Percentiles rank a stretch among this genome's conserved stretches.
These are phyloP conservation scores for Panonychus citri DNA, from an alignment of 1,140 invertebrate genomes.

Conservation along the genomic window DNA sequence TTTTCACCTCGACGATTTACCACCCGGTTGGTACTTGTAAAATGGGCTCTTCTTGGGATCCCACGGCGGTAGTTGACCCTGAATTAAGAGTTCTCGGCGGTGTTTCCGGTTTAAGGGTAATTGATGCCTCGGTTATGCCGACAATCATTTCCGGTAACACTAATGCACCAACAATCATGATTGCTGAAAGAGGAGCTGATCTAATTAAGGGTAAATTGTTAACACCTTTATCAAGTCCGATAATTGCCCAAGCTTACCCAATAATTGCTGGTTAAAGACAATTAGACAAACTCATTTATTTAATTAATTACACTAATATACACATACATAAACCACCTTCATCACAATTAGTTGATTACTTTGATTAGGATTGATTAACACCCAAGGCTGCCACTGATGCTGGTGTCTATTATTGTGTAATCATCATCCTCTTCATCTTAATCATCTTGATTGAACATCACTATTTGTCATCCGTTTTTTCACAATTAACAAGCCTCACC, in stretches of 20 bases:
- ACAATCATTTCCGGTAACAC: conserved; percentile 41
- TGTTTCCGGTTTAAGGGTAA: conserved; percentile 18
- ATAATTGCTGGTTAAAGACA: no score
- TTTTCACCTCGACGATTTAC: conserved; percentile 27
- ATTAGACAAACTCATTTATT: no score
- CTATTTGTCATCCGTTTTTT: no score
- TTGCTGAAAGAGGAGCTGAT: conserved; percentile 12
- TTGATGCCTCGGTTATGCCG: conserved; percentile 58
- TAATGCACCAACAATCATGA: conserved; percentile 15
- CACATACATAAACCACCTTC: no score
- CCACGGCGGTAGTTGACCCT: conserved; percentile 36
- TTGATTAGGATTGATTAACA: no score
- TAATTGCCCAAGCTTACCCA: background rate
- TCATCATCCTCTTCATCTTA: no score
- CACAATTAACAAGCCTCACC: no score
- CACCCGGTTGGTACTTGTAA: conserved; percentile 50
- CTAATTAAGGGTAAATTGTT: conserved; percentile 21
- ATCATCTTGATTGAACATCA: no score
- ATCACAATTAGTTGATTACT: no score
- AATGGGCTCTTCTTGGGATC: conserved; percentile 34
- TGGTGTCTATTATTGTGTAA: no score
- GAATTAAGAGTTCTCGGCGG: conserved; percentile 23
- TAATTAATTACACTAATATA: no score
- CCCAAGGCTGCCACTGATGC: no score
- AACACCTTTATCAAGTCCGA: background rate